Evolutionary conservation across 2,888 invertebrate species (phyloP), one percentile per base, ranked within the genome.

Genomic region (Protophormia terraenovae): DNA sequence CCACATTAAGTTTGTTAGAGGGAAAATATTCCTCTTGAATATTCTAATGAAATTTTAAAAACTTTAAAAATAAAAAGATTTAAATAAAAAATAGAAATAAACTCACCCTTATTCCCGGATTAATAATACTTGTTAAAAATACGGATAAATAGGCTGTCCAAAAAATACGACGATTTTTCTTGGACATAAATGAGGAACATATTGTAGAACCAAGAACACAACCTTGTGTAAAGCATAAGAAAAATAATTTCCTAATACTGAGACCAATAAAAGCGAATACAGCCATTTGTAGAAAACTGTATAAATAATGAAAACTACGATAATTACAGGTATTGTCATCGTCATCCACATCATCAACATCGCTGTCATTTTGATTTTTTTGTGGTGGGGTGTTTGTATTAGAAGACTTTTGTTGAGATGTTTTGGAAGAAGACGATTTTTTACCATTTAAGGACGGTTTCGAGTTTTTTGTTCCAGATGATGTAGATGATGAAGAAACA

Each of bases 211-310:
- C 94, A 1, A 96, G 93, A 1, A 97, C 94, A 90, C 92, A 92
- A 88, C 92, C 92, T 87, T 90, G 91, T 55, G 92, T 92, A 76
- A 90, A 92, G 84, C 92, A 90, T 12, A 92, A 88, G 86, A 92
- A 92, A 87, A 92, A 92, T 35, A 92, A 87, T 86, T 92, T 92
- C 75, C 89, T 91, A 53, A 92, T 89, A 72, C 89, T 88, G 22
- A 92, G 89, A 2, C 92, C 92, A 45, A 92, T 87, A 3, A 91
- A 72, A 0, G 90, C 89, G 91, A 95, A 97, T 45, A 95, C 95
- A 41, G 93, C 92, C 92, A 96, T 93, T 90, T 97, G 97, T 10
- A 95, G 93, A 32, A 96, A 91, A 90, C 96, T 96, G 90, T 96
- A 97, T 75, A 95, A 94, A 38, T 92, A 93, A 81, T 92, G 90